Percentiles rank a stretch among this genome's conserved stretches.
Evolutionary conservation across 2,797 vertebrate genomes (phyloP).

Genomic region (Poecile montanus): DNA sequence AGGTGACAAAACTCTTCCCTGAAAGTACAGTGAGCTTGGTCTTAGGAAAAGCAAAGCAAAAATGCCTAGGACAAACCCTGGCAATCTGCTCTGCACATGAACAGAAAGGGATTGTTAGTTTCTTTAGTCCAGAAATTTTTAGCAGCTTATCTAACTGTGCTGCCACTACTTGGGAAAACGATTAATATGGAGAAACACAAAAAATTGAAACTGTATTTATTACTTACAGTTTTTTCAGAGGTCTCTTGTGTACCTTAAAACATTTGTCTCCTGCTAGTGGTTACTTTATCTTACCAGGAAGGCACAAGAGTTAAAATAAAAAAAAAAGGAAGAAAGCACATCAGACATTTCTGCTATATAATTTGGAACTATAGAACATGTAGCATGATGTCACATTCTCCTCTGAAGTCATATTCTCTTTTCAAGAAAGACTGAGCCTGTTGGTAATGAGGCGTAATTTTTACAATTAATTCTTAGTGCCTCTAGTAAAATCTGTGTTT

Average conservation of each 20-base stretch:
- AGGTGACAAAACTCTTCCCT: not conserved
- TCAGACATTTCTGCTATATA: accelerated
- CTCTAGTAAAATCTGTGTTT: not conserved
- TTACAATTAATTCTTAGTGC: not conserved
- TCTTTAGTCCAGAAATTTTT: not conserved
- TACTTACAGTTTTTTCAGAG: not conserved
- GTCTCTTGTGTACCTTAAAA: not conserved
- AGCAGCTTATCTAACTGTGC: not conserved
- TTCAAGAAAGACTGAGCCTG: not conserved
- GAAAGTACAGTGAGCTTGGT: not conserved
- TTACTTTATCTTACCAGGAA: not conserved
- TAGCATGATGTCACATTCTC: not conserved
- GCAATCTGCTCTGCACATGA: not conserved
- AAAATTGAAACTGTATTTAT: not conserved
- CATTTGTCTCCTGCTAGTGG: accelerated
- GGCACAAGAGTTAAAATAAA: not conserved
- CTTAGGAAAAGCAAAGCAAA: not conserved
- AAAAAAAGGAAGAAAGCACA: not conserved
- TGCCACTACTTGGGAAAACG: not conserved
- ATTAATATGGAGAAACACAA: not conserved
- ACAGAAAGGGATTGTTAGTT: not conserved
- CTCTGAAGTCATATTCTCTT: not conserved
- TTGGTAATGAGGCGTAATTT: not conserved
- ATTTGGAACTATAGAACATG: not conserved
- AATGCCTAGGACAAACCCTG: not conserved